Evolutionary conservation across 1,140 invertebrate genomes (phyloP).

Genomic region (Hestina assimilis): DNA sequence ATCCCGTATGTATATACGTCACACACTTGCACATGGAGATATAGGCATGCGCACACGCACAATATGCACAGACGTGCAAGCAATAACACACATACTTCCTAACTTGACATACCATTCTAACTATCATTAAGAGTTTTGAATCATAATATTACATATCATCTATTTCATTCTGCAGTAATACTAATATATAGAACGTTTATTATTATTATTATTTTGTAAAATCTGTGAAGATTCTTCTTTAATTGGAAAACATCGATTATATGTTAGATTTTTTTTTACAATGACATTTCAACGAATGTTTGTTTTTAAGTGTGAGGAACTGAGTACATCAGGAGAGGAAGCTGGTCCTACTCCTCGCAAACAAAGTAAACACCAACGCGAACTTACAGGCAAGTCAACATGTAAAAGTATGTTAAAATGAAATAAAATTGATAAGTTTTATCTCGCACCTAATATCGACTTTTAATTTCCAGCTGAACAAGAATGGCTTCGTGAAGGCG

Average conservation of each 20-base stretch:
- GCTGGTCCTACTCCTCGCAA: constrained; percentile 75
- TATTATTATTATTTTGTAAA: too few relatives aligned
- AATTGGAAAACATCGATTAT: neutral
- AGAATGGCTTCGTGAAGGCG: constrained; percentile 72
- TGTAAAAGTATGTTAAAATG: too few relatives aligned
- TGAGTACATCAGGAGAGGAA: constrained; percentile 75
- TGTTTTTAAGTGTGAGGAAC: constrained; percentile 69
- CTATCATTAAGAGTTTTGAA: too few relatives aligned
- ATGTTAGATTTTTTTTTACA: neutral
- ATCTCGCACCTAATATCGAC: constrained; percentile 11
- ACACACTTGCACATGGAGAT: too few relatives aligned
- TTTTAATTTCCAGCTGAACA: constrained; percentile 53
- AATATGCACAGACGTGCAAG: too few relatives aligned
- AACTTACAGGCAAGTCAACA: constrained; percentile 69
- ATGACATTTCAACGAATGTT: neutral
- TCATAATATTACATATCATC: neutral
- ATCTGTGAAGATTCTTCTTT: too few relatives aligned
- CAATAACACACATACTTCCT: too few relatives aligned
- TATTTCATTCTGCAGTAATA: too few relatives aligned
- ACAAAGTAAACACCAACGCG: constrained; percentile 73
- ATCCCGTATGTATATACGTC: constrained; percentile 50
- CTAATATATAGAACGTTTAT: too few relatives aligned
- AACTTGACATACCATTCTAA: too few relatives aligned
- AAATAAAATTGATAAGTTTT: constrained; percentile 1
- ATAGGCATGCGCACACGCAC: too few relatives aligned